These are phyloP conservation scores for Falco berigora DNA, from an alignment of 2,797 vertebrate species.

Conservation along the genomic window DNA sequence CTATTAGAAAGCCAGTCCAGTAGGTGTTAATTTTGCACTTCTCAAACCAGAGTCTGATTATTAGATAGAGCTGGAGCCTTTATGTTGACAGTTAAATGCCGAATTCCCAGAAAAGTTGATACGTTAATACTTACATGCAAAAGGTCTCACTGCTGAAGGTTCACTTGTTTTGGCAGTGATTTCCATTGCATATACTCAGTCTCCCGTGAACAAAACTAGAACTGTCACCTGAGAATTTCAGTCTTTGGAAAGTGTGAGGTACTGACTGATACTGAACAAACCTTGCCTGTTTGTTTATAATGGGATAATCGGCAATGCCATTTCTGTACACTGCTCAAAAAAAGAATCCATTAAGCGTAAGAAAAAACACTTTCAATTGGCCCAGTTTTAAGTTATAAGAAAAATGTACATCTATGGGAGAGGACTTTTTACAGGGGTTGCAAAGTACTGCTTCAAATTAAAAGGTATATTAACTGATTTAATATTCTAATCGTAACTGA, in stretches of 20 bases:
- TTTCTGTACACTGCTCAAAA: not conserved
- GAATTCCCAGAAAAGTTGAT: slow-evolving; percentile 4
- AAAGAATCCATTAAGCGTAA: not conserved
- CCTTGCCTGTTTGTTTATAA: not conserved
- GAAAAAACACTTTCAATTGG: not conserved
- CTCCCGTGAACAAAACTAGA: not conserved
- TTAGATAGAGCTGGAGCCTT: not conserved
- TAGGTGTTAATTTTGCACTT: slow-evolving; percentile 12
- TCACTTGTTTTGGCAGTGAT: slow-evolving; percentile 3
- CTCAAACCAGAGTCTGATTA: slow-evolving; percentile 8
- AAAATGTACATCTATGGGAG: not conserved
- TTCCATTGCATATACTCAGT: not conserved
- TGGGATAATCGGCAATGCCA: not conserved
- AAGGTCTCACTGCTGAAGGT: slow-evolving; percentile 6
- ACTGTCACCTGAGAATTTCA: not conserved
- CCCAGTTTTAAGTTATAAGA: not conserved
- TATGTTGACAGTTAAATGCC: slow-evolving; percentile 23
- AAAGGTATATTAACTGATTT: not conserved
- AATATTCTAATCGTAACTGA: slow-evolving; percentile 2
- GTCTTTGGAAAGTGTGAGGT: not conserved
- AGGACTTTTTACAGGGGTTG: not conserved
- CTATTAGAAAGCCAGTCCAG: not conserved
- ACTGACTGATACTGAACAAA: not conserved
- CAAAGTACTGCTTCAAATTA: slow-evolving; percentile 14
- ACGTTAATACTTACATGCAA: not conserved